Base-by-base conservation (phyloP, 2,113 vertebrate species). In the Alethe castanea region DNA sequence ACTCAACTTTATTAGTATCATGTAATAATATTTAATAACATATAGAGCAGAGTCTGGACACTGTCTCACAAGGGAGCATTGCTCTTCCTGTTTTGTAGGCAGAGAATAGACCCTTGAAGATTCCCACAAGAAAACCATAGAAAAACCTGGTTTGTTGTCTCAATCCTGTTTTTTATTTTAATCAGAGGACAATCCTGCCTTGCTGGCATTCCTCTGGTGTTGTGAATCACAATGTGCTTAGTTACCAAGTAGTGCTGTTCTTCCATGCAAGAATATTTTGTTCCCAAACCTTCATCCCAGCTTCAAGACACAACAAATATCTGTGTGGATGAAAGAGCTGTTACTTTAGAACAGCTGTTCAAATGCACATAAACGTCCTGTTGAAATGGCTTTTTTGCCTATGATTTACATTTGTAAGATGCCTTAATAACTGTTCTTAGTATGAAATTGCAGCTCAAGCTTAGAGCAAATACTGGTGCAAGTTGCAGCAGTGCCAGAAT, bases 221-320 rank as follows among this genome's bases (percentile, higher is more conserved):
- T 0, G 0, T 60, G 76, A 80, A 81, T 93, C 67, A 78, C 44
- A 66, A 35, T 1, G 4, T 81, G 26, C 52, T 93, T 95, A 90
- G 92, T 86, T 94, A 83, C 64, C 31, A 81, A 90, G 65, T 59
- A 86, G 52, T 23, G 1, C 26, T 70, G n/a, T 92, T 96, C 60
- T 73, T 95, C 60, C n/a, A 19, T 86, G 72, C 38, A 86, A 78
- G 86, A 90, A 95, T 95, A 81, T 94, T 95, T 92, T 94, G 86
- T 95, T 93, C 86, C 48, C 26, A 78, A 65, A 56, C 62, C 64
- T 84, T 67, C 45, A 40, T 92, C 53, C 28, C 33, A 56, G 26
- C 50, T 86, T 88, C 38, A 81, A 59, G 64, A 73, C 31, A 26
- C 26, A 52, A 83, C 72, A 84, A 91, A 67, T 71, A 83, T 54